Evolutionary conservation across 2,797 vertebrate genomes (phyloP).

Genomic region (Cossypha caffra): DNA sequence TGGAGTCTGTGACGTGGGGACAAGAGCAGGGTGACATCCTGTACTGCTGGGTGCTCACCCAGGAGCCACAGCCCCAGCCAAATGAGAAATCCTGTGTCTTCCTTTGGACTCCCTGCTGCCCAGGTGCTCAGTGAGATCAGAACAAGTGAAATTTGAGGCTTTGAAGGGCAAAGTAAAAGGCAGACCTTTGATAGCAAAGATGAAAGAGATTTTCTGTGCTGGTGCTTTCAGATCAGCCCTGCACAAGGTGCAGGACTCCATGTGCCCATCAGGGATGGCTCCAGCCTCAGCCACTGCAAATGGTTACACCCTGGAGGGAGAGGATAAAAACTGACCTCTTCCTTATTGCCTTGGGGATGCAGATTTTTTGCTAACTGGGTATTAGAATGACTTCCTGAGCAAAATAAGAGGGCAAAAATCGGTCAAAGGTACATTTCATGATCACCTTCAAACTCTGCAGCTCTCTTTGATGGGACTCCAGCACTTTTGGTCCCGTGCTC

Average conservation of each 20-base stretch:
- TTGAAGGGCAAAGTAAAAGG: not conserved
- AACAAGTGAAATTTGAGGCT: not conserved
- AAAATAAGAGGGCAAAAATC: not conserved
- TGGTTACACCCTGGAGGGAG: not conserved
- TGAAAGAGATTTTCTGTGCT: not conserved
- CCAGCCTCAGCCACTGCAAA: not conserved
- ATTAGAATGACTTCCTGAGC: not conserved
- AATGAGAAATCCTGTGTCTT: not conserved
- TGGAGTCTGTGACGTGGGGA: not conserved
- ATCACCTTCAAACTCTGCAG: not conserved
- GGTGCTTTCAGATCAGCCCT: not conserved
- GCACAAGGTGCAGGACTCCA: not conserved
- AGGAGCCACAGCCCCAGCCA: not conserved
- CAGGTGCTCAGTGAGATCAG: not conserved
- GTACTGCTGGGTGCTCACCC: not conserved
- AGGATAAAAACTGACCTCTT: not conserved
- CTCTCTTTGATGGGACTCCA: not conserved
- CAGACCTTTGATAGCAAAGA: not conserved
- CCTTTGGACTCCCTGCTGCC: not conserved
- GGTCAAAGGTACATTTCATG: not conserved
- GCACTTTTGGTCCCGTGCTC: not conserved
- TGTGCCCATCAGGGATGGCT: rapidly evolving
- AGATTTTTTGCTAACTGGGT: not conserved
- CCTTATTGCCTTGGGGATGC: not conserved
- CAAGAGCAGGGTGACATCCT: not conserved